Base-by-base conservation (phyloP, 2,888 invertebrate species). In the Hypolimnas misippus region DNA sequence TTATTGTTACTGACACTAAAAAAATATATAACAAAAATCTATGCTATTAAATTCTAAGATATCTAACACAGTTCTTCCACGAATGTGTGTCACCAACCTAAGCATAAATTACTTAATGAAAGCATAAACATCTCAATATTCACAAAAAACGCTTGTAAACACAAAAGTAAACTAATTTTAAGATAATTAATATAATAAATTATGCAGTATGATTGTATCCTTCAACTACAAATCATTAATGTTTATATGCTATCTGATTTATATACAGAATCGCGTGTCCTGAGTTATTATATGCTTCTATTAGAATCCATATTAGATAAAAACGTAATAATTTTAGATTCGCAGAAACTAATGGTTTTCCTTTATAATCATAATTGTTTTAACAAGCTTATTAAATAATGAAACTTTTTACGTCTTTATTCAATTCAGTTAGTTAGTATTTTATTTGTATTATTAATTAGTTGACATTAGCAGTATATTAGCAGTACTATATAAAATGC, bases 321-420 rank as follows among this genome's bases (percentile, higher is more conserved):
- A 38, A 38, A 12, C 2, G 2, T 38, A 38, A 38, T 38, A 38
- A n/a, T 12, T n/a, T 2, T 3, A n/a, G n/a, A 1, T 38, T 38
- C 35, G 35, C 12, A n/a, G 42, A 42, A 42, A 16, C 42, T 42
- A 42, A 42, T 5, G 17, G 16, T 42, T 42, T 38, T 42, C 8
- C 42, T 42, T 42, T 42, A 42, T 42, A 16, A 7, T 17, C 42
- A 50, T 29, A 17, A 25, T 10, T n/a, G 25, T 5, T n/a, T 19
- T 49, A 21, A 19, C 1, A 17, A 49, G 14, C 19, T 54, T 70
- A 74, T 75, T 73, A 74, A 73, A 76, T n/a, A n/a, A n/a, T 17
- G 42, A 17, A 17, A 42, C 42, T 4, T 40, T 4, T 38, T 38
- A 38, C 35, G 12, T 38, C 35, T 12, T 38, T n/a, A 12, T 38